These are phyloP conservation scores for Turritopsis dohrnii DNA, from an alignment of 30 jellyfish, hydroid and myxozoan genomes.

Conservation along the genomic window DNA sequence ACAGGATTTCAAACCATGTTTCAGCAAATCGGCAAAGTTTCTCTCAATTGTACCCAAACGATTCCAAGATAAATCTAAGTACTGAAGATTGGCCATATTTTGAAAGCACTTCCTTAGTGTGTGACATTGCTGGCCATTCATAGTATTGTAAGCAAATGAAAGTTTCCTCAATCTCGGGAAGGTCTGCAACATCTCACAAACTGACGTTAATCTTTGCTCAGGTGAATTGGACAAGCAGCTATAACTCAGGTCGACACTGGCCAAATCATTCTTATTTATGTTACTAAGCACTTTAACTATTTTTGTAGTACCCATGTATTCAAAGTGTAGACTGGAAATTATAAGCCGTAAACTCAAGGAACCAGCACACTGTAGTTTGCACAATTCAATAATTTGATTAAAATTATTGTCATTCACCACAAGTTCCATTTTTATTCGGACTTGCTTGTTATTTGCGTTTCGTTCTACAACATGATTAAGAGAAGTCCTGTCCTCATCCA, in stretches of 20 bases:
- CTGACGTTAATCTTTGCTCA: not conserved
- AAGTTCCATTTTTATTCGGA: slow-evolving; percentile 18
- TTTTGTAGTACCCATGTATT: not conserved
- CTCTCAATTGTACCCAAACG: not conserved
- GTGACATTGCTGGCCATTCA: not conserved
- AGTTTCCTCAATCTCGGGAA: not conserved
- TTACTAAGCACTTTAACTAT: not conserved
- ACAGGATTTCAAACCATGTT: not conserved
- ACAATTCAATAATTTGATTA: not conserved
- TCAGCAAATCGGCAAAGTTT: not conserved
- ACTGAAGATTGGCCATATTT: slow-evolving; percentile 14
- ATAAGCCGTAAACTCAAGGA: not conserved
- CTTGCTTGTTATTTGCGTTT: not conserved
- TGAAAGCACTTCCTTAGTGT: not conserved
- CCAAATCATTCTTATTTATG: slow-evolving; percentile 1
- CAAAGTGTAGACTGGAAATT: slow-evolving; percentile 4
- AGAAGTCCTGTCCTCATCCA: not conserved
- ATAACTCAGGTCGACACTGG: slow-evolving; percentile 10
- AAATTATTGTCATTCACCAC: slow-evolving; percentile 12
- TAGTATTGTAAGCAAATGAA: slow-evolving; percentile 8
- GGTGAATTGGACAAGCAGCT: slow-evolving; percentile 1
- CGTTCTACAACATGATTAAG: not conserved
- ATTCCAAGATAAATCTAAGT: slow-evolving; percentile 16
- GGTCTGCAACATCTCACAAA: slow-evolving; percentile 9
- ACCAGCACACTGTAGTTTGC: not conserved